Conservation (phyloP, 2,888 invertebrate genomes). For the Metacarcinus magister region DNA sequence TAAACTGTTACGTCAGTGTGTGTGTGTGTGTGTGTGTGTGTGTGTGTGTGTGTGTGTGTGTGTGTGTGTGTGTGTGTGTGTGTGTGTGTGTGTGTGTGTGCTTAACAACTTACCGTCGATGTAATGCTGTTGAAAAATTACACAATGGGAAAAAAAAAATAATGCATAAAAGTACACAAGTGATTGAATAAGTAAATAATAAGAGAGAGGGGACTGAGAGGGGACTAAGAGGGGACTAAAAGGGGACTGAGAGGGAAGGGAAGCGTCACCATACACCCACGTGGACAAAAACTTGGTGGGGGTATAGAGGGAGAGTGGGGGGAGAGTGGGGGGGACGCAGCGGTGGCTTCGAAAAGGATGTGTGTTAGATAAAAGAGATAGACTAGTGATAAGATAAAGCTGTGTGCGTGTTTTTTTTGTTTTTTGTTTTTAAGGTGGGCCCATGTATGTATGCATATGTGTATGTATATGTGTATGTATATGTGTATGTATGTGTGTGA, state of each 20-base stretch:
- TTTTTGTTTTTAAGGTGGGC: too few species aligned
- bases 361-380: neutral
- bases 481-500: neutral
- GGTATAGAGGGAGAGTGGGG: neutral
- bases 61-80: constrained; percentile 26
- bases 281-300: neutral
- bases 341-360: neutral
- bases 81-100: neutral
- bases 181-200: too few species aligned
- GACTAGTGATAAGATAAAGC: too few species aligned
- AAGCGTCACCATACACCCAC: neutral
- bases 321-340: too few species aligned
- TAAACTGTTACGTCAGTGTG: neutral
- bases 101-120: too few species aligned
- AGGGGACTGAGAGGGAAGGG: neutral
- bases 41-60: constrained; percentile 22
- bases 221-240: neutral
- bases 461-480: neutral
- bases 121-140: too few species aligned
- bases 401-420: neutral
- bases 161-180: too few species aligned
- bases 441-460: neutral
- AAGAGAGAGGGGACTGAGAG: too few species aligned
- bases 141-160: too few species aligned
- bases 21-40: constrained; percentile 26